phyloP scores from a whole-genome alignment of 2,113 vertebrate species.

The Dolichotis patagonum region DNA sequence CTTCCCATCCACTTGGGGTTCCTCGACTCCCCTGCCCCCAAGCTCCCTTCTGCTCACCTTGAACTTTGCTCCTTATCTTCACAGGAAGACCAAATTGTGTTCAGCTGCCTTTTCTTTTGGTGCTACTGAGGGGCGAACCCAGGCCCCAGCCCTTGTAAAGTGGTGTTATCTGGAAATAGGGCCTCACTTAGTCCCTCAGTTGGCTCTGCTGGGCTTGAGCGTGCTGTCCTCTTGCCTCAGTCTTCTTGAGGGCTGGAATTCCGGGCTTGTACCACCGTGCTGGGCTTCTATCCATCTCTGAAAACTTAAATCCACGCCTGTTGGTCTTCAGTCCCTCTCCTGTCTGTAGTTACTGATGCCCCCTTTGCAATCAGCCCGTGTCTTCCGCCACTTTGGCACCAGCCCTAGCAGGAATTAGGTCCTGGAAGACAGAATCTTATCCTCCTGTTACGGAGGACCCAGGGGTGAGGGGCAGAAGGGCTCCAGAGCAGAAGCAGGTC shows the following conservation, averaged over 20 bases:
- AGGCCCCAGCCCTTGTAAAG: not conserved
- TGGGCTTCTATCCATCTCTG: not conserved
- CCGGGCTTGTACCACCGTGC: not conserved
- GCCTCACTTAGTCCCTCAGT: not conserved
- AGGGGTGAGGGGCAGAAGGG: not conserved
- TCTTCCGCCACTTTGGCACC: rapidly evolving
- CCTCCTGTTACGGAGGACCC: not conserved
- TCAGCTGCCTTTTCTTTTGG: not conserved
- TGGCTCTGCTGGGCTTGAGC: not conserved
- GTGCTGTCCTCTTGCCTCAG: not conserved
- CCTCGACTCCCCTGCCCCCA: rapidly evolving
- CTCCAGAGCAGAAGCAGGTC: not conserved
- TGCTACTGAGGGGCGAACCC: not conserved
- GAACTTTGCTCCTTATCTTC: not conserved
- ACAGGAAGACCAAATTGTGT: not conserved
- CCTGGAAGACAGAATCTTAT: not conserved
- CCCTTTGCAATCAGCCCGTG: not conserved
- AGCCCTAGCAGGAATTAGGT: not conserved
- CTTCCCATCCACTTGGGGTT: not conserved
- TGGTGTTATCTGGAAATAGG: not conserved
- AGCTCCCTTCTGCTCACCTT: not conserved
- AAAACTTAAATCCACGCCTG: rapidly evolving
- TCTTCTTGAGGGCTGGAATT: not conserved
- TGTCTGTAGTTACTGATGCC: not conserved
- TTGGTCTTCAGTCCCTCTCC: not conserved